Percentiles rank a stretch among this genome's conserved stretches.
phyloP scores from a whole-genome alignment of 1,140 invertebrate species.

The Phthorimaea operculella region DNA sequence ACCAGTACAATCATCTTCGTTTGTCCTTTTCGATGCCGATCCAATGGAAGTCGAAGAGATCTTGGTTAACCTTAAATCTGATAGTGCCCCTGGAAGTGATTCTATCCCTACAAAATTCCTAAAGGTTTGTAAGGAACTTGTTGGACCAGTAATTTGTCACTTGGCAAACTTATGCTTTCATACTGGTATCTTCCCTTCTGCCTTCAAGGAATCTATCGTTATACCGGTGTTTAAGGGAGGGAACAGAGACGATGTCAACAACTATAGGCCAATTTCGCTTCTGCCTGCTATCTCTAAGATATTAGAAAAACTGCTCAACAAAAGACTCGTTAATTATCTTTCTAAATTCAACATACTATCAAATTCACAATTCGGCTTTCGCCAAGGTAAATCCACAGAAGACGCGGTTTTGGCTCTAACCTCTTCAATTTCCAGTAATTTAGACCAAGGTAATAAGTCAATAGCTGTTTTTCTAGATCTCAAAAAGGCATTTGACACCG shows the following conservation, averaged over 20 bases:
- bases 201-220: background rate
- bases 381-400: background rate
- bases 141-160: background rate
- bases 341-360: background rate
- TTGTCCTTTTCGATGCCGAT: background rate
- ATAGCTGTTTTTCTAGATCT: background rate
- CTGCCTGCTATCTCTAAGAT: background rate
- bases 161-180: background rate
- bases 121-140: background rate
- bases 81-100: background rate
- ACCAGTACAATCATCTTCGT: background rate
- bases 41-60: background rate
- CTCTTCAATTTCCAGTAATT: background rate
- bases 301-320: background rate
- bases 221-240: background rate
- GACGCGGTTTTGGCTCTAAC: background rate
- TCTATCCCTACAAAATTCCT: background rate
- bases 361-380: background rate
- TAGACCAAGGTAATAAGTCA: background rate
- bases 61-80: background rate
- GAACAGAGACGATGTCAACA: background rate
- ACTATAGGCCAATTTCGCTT: background rate
- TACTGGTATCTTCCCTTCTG: background rate
- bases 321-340: background rate
- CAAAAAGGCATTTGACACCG: constrained; percentile 4